Percentiles rank a stretch among this genome's conserved stretches.
Conservation (phyloP, 2,888 invertebrate genomes). For the Callimorpha dominula region DNA sequence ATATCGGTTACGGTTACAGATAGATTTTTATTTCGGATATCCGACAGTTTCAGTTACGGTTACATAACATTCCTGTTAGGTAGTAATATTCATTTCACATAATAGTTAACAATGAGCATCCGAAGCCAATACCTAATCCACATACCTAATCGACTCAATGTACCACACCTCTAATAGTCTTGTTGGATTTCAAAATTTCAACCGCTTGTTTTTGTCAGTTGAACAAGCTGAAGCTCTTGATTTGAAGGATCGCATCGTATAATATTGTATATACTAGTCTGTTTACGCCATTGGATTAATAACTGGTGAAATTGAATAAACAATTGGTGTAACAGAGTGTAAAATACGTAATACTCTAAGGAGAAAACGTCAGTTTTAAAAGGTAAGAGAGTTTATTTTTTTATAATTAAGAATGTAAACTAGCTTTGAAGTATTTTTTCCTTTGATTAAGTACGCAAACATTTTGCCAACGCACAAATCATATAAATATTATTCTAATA, state of each 20-base stretch:
- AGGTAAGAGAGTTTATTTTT: background rate
- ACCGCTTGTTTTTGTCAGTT: conserved; percentile 2
- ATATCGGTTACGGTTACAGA: no score
- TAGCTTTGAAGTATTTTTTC: background rate
- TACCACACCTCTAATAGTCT: background rate
- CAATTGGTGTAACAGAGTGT: background rate
- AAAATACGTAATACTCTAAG: background rate
- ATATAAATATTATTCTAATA: background rate
- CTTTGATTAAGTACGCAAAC: background rate
- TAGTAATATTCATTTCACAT: no score
- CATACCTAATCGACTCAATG: background rate
- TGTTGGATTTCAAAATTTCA: background rate
- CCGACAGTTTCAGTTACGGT: no score
- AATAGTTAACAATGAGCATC: no score
- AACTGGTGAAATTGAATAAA: background rate
- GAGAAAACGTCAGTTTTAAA: background rate
- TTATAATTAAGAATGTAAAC: no score
- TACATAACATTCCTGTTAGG: no score
- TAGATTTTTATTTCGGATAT: no score
- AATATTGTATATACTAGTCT: background rate
- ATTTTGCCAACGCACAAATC: background rate
- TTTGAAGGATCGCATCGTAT: background rate
- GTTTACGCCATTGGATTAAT: background rate
- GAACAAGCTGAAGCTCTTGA: background rate
- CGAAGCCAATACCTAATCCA: no score